A percentile compares a stretch with the other conserved stretches of the same genome.
Evolutionary conservation across 2,113 vertebrate genomes (phyloP).

Genomic region (human (Homo sapiens)): GRCh38 chr18:10902501-10903000

Average conservation of each 20-base stretch:
- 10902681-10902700: background rate
- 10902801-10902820: background rate
- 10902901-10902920: background rate
- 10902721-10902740: background rate
- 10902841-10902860: background rate
- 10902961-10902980: background rate
- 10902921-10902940: background rate
- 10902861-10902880: background rate
- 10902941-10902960: background rate
- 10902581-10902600: background rate
- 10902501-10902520: background rate
- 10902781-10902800: background rate
- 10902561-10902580: background rate
- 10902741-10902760: background rate
- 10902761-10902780: background rate
- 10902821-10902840: background rate
- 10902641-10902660: background rate
- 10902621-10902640: background rate
- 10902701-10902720: background rate
- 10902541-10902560: background rate
- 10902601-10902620: background rate
- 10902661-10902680: background rate
- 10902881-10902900: background rate
- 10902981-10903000: background rate
- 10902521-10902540: background rate